Base-by-base conservation (phyloP, 2,888 invertebrate genomes). In the Dyspetes luteomarginatus region DNA sequence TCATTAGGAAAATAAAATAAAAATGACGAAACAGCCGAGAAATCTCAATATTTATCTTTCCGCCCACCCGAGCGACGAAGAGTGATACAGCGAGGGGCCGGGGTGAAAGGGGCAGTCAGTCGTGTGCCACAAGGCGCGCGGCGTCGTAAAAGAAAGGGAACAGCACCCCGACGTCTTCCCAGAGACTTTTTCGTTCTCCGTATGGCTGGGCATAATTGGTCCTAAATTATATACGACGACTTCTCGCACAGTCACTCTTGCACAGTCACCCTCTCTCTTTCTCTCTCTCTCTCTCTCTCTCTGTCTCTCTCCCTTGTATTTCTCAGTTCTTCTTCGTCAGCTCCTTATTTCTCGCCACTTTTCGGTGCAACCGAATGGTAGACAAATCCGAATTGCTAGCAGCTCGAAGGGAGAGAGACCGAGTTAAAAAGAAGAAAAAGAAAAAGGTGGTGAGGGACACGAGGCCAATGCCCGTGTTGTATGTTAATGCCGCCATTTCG, bases 401-500 rank as follows among this genome's bases (percentile, higher is more conserved):
- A 55, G 36, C 26, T 48, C 82, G 69, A 79, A 79, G 79, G 68
- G 67, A 77, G 82, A 80, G 71, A 30, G 68, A 86, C 84, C 85
- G 86, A 86, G 17, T 50, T 22, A 36, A 36, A 50, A 78, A 65
- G 75, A 80, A 78, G 62, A 67, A 84, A 71, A 67, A 76, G 64
- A 80, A 83, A 80, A 68, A 36, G 71, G 86, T 83, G 86, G 88
- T 86, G 22, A 67, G 48, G 60, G 62, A 60, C 67, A 65, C 62
- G 78, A 73, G 83, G 88, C 88, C 89, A 89, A 90, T 89, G 90
- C 89, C 90, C 90, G 90, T 88, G 86, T 89, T 89, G 64, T 52
- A 89, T 89, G 89, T 89, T 90, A 89, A 90, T 90, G 85, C 73
- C 30, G 55, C 50, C 84, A 84, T 85, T 76, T 69, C 79, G 67